Conservation (phyloP, 2,113 vertebrate species). For the Echinops telfairi region DNA sequence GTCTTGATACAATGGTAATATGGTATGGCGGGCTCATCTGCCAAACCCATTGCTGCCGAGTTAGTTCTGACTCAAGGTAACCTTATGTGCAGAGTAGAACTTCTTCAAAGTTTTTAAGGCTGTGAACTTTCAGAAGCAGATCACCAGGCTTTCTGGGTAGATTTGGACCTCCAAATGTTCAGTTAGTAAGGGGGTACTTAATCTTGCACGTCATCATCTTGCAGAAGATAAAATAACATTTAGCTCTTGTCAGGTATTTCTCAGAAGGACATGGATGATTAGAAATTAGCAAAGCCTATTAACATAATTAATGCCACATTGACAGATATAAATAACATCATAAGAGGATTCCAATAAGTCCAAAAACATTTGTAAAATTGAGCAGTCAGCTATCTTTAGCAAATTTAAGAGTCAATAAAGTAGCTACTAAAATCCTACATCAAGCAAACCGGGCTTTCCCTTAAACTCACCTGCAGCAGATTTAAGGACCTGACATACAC, state of each 20-base stretch:
- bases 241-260: neutral
- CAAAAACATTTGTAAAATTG: neutral
- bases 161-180: neutral
- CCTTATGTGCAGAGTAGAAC: neutral
- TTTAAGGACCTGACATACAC: too few species aligned
- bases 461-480: too few species aligned
- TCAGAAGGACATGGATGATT: neutral
- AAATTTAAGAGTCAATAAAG: conserved; percentile 34
- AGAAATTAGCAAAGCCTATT: neutral
- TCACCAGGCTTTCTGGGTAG: neutral
- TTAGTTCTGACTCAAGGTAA: neutral
- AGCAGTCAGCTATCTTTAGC: neutral
- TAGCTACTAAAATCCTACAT: neutral
- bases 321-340: neutral
- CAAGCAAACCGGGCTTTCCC: neutral
- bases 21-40: neutral
- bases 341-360: neutral
- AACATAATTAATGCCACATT: neutral
- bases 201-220: neutral
- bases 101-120: neutral
- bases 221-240: neutral
- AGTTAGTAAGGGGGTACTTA: neutral
- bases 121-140: neutral
- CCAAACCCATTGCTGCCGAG: neutral
- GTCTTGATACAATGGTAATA: neutral